phyloP scores from a whole-genome alignment of 2,113 vertebrate genomes.

The Psophia crepitans region DNA sequence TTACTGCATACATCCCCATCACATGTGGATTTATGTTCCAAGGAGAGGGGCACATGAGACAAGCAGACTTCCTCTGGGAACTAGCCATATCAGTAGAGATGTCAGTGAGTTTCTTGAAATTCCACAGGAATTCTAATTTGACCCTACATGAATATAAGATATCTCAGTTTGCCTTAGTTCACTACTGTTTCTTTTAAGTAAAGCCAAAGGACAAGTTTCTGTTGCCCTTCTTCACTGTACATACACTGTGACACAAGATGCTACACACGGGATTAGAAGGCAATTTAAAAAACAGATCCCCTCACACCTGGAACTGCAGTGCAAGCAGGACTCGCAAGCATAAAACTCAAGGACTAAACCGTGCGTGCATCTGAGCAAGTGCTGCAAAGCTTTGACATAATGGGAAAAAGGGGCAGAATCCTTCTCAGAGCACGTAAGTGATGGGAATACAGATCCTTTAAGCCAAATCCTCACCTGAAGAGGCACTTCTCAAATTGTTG shows the following conservation, averaged over 20 bases:
- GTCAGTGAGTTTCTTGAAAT: neutral
- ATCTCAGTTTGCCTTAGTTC: neutral
- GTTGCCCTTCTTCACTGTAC: neutral
- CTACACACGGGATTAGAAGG: neutral
- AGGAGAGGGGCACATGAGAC: neutral
- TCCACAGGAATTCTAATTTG: neutral
- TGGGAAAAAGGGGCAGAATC: neutral
- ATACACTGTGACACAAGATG: neutral
- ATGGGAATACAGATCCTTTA: neutral
- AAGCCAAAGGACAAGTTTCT: neutral
- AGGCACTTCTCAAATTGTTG: neutral
- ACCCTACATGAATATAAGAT: neutral
- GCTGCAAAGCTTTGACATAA: neutral
- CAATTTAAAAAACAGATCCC: neutral
- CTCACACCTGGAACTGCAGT: neutral
- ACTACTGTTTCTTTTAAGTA: neutral
- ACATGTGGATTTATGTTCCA: neutral
- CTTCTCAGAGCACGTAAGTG: neutral
- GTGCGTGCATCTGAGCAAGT: neutral
- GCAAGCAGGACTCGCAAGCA: neutral
- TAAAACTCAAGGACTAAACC: neutral
- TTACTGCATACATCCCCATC: neutral
- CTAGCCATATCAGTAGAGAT: neutral
- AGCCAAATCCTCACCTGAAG: neutral
- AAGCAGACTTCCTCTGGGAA: neutral